These are phyloP conservation scores for Hypena proboscidalis DNA, from an alignment of 2,888 invertebrate species.

Conservation along the genomic window DNA sequence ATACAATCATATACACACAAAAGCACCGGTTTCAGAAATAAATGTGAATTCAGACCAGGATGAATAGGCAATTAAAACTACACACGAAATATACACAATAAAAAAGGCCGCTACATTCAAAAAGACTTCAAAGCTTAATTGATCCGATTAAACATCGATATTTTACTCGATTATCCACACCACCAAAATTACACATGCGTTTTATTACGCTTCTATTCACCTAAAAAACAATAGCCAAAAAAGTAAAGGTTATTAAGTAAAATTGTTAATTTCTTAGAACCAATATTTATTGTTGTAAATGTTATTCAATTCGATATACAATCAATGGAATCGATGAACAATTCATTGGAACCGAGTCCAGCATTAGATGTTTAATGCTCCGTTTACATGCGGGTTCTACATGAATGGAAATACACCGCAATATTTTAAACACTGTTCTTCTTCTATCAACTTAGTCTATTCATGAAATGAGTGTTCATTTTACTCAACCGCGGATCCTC, in stretches of 20 bases:
- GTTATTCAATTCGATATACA: constrained; percentile 44
- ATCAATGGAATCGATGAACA: constrained; percentile 41
- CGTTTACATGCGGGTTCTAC: constrained; percentile 28
- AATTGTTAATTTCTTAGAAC: constrained; percentile 48
- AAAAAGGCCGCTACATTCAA: not conserved
- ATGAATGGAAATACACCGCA: too few species aligned
- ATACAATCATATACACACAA: too few species aligned
- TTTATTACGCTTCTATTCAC: constrained; percentile 18
- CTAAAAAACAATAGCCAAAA: constrained; percentile 21
- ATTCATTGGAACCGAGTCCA: constrained; percentile 55
- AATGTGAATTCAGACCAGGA: too few species aligned
- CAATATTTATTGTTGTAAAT: constrained; percentile 50
- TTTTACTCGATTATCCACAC: constrained; percentile 8
- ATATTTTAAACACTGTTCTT: too few species aligned
- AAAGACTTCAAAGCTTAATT: not conserved
- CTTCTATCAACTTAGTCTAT: too few species aligned
- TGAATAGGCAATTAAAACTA: too few species aligned
- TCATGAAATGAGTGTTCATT: too few species aligned
- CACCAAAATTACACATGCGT: constrained; percentile 13
- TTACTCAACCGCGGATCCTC: too few species aligned
- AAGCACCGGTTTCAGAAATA: too few species aligned
- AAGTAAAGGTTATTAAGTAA: constrained; percentile 14
- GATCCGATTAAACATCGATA: constrained; percentile 1
- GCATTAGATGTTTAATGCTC: constrained; percentile 42
- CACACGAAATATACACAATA: not conserved